These are phyloP conservation scores for Zhuqinia jingwanae DNA, from an alignment of 2,888 invertebrate genomes.

Conservation along the genomic window DNA sequence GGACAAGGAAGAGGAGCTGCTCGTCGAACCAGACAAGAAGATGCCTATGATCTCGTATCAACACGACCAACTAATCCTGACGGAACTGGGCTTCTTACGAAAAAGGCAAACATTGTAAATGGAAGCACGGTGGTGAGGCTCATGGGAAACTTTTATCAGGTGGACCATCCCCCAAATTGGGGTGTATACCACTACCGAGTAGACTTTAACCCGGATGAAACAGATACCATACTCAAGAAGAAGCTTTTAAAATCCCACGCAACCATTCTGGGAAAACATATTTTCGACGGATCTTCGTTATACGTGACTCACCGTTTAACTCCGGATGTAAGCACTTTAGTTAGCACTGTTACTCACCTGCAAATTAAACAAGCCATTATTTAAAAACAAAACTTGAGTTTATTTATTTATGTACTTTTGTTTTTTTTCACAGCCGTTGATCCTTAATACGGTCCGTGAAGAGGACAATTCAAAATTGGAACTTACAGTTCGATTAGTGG, in stretches of 20 bases:
- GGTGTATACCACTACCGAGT: constrained; percentile 86
- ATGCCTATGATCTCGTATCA: too few species aligned
- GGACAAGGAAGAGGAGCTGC: too few species aligned
- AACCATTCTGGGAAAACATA: constrained; percentile 82
- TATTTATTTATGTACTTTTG: neutral
- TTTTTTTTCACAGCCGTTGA: constrained; percentile 71
- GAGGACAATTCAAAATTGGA: constrained; percentile 66
- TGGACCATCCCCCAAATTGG: constrained; percentile 83
- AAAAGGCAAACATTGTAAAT: neutral
- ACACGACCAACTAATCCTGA: too few species aligned
- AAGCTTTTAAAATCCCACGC: constrained; percentile 80
- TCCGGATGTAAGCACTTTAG: constrained; percentile 80
- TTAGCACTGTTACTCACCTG: too few species aligned
- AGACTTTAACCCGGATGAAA: constrained; percentile 88
- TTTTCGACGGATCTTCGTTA: constrained; percentile 89
- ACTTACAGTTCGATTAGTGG: constrained; percentile 70
- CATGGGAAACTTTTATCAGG: constrained; percentile 20
- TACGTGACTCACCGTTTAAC: constrained; percentile 84
- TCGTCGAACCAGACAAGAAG: too few species aligned
- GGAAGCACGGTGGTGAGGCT: neutral
- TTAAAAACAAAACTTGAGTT: too few species aligned
- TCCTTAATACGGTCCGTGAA: constrained; percentile 68
- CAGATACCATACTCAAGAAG: constrained; percentile 85
- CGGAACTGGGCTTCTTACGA: neutral
- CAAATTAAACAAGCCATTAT: too few species aligned